phyloP scores from a whole-genome alignment of 2,113 vertebrate genomes.

The Bubo scandiacus region DNA sequence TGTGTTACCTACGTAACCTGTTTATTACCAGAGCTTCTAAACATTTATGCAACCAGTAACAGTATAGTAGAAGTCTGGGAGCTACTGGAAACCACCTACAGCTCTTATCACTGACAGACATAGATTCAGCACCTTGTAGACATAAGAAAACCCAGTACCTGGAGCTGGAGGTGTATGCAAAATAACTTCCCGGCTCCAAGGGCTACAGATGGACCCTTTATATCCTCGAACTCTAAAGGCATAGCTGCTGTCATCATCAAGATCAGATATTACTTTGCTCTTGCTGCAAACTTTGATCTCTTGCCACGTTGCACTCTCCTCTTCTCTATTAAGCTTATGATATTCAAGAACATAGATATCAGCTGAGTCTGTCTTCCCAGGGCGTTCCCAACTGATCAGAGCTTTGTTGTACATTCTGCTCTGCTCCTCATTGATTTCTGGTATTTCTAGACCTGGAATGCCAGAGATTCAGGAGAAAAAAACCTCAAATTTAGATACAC shows the following conservation, averaged over 20 bases:
- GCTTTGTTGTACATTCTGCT: slow-evolving; percentile 89
- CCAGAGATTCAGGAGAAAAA: background rate
- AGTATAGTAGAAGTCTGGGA: background rate
- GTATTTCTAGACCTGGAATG: slow-evolving; percentile 85
- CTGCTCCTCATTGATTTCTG: slow-evolving; percentile 85
- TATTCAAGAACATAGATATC: slow-evolving; percentile 90
- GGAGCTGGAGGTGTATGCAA: slow-evolving; percentile 90
- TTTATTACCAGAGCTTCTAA: background rate
- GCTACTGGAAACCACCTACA: background rate
- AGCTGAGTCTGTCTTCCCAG: slow-evolving; percentile 80
- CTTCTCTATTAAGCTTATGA: slow-evolving; percentile 79
- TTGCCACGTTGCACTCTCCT: slow-evolving; percentile 76
- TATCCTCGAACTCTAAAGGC: slow-evolving; percentile 87
- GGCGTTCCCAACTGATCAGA: slow-evolving; percentile 85
- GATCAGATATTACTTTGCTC: slow-evolving; percentile 80
- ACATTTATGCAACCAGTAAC: background rate
- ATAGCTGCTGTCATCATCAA: slow-evolving; percentile 82
- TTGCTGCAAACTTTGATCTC: slow-evolving; percentile 77
- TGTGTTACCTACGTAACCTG: background rate
- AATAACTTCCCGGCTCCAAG: slow-evolving; percentile 86
- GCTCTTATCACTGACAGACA: background rate
- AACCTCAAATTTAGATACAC: background rate
- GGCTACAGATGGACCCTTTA: slow-evolving; percentile 84
- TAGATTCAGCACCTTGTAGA: background rate
- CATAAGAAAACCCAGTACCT: slow-evolving; percentile 69